These are phyloP conservation scores for Numenius arquata DNA, from an alignment of 2,113 vertebrate species.

Conservation along the genomic window DNA sequence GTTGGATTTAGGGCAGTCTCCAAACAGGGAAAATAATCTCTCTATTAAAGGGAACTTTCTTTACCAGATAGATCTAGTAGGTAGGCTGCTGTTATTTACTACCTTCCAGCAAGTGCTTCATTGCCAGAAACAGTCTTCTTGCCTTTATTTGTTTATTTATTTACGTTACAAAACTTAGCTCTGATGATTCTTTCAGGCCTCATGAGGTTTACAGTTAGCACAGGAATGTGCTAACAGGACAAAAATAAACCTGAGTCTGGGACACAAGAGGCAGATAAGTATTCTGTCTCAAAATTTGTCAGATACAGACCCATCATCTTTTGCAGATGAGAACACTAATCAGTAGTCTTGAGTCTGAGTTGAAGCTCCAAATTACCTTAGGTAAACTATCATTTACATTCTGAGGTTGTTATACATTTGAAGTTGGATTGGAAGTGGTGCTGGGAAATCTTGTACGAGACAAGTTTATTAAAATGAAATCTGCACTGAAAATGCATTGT, in stretches of 20 bases:
- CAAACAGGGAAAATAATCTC: background rate
- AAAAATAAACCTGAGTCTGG: background rate
- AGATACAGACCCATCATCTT: background rate
- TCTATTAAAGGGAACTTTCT: background rate
- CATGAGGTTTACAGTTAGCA: background rate
- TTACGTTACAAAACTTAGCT: background rate
- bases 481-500: background rate
- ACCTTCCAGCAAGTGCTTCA: background rate
- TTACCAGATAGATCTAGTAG: background rate
- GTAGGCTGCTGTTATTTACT: background rate
- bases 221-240: background rate
- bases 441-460: background rate
- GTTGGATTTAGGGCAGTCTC: background rate
- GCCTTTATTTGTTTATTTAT: background rate
- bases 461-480: constrained; percentile 13
- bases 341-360: background rate
- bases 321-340: constrained; percentile 18
- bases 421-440: background rate
- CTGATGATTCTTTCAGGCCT: background rate
- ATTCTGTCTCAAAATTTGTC: background rate
- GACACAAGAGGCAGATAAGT: background rate
- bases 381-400: constrained; percentile 18
- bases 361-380: constrained; percentile 14
- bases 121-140: background rate
- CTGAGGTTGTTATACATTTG: background rate